phyloP scores from a whole-genome alignment of 2,797 vertebrate genomes.

The Gallinago nigripennis region DNA sequence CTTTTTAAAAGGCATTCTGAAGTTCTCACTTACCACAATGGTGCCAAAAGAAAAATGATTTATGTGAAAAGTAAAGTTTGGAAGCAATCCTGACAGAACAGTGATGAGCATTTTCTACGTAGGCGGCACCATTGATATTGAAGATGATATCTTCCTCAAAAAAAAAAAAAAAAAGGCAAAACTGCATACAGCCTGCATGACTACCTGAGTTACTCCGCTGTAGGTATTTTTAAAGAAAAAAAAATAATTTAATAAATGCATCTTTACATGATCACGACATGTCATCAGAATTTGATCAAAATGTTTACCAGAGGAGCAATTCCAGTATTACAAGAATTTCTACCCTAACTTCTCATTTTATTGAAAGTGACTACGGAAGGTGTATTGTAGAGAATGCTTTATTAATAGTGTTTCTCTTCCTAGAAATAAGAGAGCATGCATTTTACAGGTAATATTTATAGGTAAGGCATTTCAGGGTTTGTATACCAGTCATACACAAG shows the following conservation, averaged over 20 bases:
- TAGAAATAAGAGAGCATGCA: not conserved
- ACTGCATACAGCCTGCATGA: not conserved
- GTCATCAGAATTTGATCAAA: not conserved
- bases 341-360: not conserved
- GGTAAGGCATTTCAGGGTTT: not conserved
- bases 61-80: not conserved
- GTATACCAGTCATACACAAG: not conserved
- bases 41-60: not conserved
- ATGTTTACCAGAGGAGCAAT: not conserved
- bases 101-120: not conserved
- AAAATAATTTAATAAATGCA: not conserved
- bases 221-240: not conserved
- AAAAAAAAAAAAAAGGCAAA: not conserved
- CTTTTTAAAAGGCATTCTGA: not conserved
- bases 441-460: not conserved
- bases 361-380: not conserved
- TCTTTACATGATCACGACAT: not conserved
- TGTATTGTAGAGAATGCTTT: not conserved
- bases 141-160: not conserved
- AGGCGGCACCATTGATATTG: not conserved
- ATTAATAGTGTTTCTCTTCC: not conserved
- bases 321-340: not conserved
- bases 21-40: not conserved
- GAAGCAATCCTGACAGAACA: not conserved
- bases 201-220: not conserved